Base-by-base conservation (phyloP, 2,797 vertebrate species). In the Kryptopterus vitreolus region DNA sequence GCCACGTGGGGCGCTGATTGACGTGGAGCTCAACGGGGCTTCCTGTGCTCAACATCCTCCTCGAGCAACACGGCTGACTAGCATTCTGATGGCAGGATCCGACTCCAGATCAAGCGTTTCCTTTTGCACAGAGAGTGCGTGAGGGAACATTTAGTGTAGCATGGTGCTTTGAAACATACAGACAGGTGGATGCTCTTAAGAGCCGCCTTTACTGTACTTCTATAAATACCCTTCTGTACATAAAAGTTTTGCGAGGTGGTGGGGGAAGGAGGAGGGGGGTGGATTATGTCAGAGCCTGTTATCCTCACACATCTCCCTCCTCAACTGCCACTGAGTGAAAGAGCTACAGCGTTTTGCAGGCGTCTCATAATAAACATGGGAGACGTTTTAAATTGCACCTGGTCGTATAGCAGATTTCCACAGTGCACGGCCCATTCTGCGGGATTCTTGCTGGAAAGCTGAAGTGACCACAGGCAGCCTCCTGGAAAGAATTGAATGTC, bases 181-280 rank as follows among this genome's bases (percentile, higher is more conserved):
- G 85, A 90, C 92, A 92, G 92, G 91, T 92, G 92, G 89, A 71
- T 73, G 78, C 61, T 76, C 78, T 76, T 80, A 82, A 83, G 72
- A 59, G 18, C 24, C n/a, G 16, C 16, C 15, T 26, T 20, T 20
- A 59, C 24, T 46, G 11, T 58, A 24, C 33, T 26, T 43, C 53
- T 58, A 59, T 26, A 75, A 29, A 46, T 74, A 46, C 89, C 82
- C 82, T 81, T 78, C 88, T 91, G 90, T 87, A 89, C 86, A 90
- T 89, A 91, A 87, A 87, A 85, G 81, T 84, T 87, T 87, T 85
- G 82, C 87, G 85, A 85, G 77, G 78, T 79, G 24, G 10, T n/a
- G n/a, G n/a, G n/a, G n/a, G n/a, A n/a, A n/a, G 35, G 6, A 1
- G 16, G 35, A 9, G 55, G 26, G 35, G 24, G n/a, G 8, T 4